Conservation (phyloP, 1,140 invertebrate genomes). For the Bradysia coprophila region DNA sequence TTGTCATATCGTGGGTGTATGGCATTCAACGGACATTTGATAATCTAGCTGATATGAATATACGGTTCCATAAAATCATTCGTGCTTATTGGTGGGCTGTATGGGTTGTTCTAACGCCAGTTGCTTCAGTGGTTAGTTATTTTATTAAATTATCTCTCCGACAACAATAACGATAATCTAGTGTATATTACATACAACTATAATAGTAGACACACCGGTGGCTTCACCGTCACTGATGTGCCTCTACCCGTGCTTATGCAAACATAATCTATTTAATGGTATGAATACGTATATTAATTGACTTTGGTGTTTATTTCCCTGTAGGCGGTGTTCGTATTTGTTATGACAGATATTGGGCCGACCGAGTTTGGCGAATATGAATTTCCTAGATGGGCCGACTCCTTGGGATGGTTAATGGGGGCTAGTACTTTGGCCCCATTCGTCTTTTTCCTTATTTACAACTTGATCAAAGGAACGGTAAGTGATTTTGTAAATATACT, state of each 20-base stretch:
- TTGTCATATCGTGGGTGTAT: constrained; percentile 50
- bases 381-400: constrained; percentile 45
- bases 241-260: too few relatives aligned
- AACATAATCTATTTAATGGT: too few relatives aligned
- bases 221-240: too few relatives aligned
- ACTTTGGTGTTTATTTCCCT: too few relatives aligned
- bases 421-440: constrained; percentile 35
- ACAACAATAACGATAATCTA: not conserved
- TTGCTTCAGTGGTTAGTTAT: constrained; percentile 30
- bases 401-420: constrained; percentile 48
- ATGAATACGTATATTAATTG: too few relatives aligned
- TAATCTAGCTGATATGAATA: constrained; percentile 34
- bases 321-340: constrained; percentile 48
- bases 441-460: not conserved
- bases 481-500: not conserved
- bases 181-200: too few relatives aligned
- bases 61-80: constrained; percentile 28
- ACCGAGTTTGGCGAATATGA: constrained; percentile 34
- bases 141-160: not conserved
- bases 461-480: not conserved
- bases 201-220: too few relatives aligned
- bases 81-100: constrained; percentile 33
- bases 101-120: constrained; percentile 33
- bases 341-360: constrained; percentile 37
- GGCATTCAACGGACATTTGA: constrained; percentile 36